Base-by-base conservation (phyloP, 1,140 invertebrate species). In the Hycleus cichorii region DNA sequence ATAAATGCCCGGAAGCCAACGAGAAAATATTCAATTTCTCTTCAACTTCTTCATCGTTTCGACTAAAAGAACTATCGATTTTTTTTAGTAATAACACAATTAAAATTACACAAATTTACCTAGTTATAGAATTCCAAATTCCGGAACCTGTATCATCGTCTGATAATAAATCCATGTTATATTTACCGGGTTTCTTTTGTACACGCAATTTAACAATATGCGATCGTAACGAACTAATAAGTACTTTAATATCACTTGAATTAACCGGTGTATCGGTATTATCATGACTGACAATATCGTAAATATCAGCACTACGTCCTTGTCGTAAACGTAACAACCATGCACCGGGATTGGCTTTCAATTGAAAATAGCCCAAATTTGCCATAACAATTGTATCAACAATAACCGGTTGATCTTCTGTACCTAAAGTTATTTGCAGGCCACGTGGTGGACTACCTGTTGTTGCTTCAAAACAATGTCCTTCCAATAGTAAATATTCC, bases 381-480 rank as follows among this genome's bases (percentile, higher is more conserved):
- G 97, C 96, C 97, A 99, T 99, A 3, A 99, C 97, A 67, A 99
- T 99, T 8, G 97, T 99, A 74, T 99, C 97, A 53, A 93, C 88
- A 47, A 86, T 79, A 3, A 85, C 81, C 0, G 90, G 87, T 40
- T 86, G 77, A 5, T 75, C 81, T 49, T 88, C 82, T 0, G 91
- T 93, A 27, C 95, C 95, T n/a, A 99, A 76, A 24, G 90, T 90
- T 57, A 99, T 89, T 78, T 99, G 97, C 9, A 99, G 78, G 9
- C 97, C 97, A 61, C 96, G 78, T 0, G 97, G 97, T 8, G 96
- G 95, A 67, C 93, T 93, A 26, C 95, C 94, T 11, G 87, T 84
- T 0, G 83, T 82, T 6, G 89, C 83, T 77, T 99, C 97, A 76
- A 97, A 97, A 73, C 96, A 98, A 73, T 99, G 96, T 2, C 95